These are phyloP conservation scores for Salmo trutta DNA, from an alignment of 2,797 vertebrate species.

Conservation along the genomic window DNA sequence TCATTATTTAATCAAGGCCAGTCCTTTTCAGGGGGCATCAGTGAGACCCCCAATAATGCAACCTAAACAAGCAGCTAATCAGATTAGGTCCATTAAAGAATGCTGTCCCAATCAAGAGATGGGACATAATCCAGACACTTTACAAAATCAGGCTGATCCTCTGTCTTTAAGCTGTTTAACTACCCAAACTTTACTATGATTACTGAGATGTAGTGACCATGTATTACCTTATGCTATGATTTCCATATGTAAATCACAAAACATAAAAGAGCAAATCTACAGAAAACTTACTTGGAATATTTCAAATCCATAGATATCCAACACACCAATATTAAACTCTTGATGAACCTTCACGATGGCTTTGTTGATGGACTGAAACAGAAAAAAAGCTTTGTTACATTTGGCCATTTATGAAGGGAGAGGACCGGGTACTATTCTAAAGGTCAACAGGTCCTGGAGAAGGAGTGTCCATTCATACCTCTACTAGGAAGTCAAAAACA, in stretches of 20 bases:
- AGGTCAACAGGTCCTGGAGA: neutral
- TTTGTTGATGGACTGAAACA: constrained; percentile 93
- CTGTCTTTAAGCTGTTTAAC: constrained; percentile 59
- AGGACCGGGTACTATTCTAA: neutral
- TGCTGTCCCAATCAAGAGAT: constrained; percentile 59
- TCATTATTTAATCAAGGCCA: constrained; percentile 11
- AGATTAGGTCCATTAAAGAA: constrained; percentile 58
- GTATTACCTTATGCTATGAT: constrained; percentile 8
- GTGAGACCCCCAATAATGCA: constrained; percentile 24
- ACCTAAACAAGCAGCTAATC: constrained; percentile 37
- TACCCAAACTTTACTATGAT: constrained; percentile 42
- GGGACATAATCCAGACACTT: constrained; percentile 56
- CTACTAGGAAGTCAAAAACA: constrained; percentile 93
- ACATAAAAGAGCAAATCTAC: neutral
- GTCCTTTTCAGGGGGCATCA: constrained; percentile 17
- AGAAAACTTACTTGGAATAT: constrained; percentile 90
- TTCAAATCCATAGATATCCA: constrained; percentile 99
- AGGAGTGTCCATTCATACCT: constrained; percentile 73
- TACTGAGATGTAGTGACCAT: constrained; percentile 7
- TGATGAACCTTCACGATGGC: constrained; percentile 95
- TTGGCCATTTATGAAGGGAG: neutral
- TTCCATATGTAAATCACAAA: neutral
- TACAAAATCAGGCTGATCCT: constrained; percentile 57
- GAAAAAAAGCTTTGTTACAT: constrained; percentile 3
- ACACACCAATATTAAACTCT: constrained; percentile 92